phyloP scores from a whole-genome alignment of 1,140 invertebrate genomes.

The Zaprionus gabonicus region DNA sequence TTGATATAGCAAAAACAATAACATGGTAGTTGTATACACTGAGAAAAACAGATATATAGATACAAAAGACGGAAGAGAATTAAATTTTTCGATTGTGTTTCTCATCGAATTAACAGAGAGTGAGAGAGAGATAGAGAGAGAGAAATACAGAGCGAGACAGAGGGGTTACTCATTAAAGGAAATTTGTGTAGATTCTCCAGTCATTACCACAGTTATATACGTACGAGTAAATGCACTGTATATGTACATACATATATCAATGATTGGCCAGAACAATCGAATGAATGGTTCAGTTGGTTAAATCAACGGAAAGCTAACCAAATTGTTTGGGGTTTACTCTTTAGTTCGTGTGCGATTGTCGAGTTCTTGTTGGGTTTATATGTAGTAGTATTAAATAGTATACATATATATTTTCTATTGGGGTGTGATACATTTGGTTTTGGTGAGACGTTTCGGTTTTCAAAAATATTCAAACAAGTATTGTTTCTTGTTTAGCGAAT shows the following conservation, averaged over 20 bases:
- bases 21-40: slow-evolving; percentile 63
- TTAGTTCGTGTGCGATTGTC: slow-evolving; percentile 53
- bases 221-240: neutral
- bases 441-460: slow-evolving; percentile 39
- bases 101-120: slow-evolving; percentile 47
- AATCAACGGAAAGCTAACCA: slow-evolving; percentile 35
- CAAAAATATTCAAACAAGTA: slow-evolving; percentile 78
- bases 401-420: slow-evolving; percentile 27
- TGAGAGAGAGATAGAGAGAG: slow-evolving; percentile 44
- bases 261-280: slow-evolving; percentile 70
- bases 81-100: slow-evolving; percentile 46
- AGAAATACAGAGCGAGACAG: slow-evolving; percentile 1
- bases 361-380: slow-evolving; percentile 38
- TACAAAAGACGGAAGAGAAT: slow-evolving; percentile 57
- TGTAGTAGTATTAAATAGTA: slow-evolving; percentile 9
- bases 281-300: slow-evolving; percentile 37
- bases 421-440: slow-evolving; percentile 36
- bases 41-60: slow-evolving; percentile 65
- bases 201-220: slow-evolving; percentile 76
- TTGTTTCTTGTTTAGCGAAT: slow-evolving; percentile 50
- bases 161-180: slow-evolving; percentile 42
- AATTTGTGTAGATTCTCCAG: slow-evolving; percentile 71
- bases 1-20: slow-evolving; percentile 58
- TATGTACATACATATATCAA: slow-evolving; percentile 27
- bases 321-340: slow-evolving; percentile 36